Evolutionary conservation across 2,888 invertebrate genomes (phyloP), one percentile per base, ranked within the genome.

Genomic region (Pogonocherus hispidulus): DNA sequence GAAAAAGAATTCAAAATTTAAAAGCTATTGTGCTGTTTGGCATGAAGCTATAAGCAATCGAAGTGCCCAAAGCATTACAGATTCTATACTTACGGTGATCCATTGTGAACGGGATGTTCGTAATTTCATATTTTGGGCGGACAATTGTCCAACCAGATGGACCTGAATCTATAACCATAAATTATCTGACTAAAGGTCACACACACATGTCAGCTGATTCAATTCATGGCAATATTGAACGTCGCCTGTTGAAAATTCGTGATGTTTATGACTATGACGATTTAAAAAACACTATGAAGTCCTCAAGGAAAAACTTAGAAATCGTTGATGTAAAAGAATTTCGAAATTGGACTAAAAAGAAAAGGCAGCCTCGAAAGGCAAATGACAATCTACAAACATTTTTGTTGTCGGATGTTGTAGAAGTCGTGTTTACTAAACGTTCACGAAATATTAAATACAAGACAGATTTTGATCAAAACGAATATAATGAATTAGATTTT

Each of bases 41-140:
- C 66, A 71, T 51, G 71, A 69, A 54, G 69, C 67, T 9, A 9
- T 70, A 22, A 37, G 14, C 11, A 63, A 63, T 3, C 56, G 64
- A 6, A 59, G 63, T 35, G 67, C 59, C 41, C 14, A 67, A 22
- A 54, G 37, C 23, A 69, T 71, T 52, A 63, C 62, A 6, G 60
- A 69, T 16, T 20, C 60, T 14, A 67, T 71, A 11, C 3, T 37
- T n/a, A 37, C 11, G 14, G 59, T 65, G 11, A 20, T 66, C 6
- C 27, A 56, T 11, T 18, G 9, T 9, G 63, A 67, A 56, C 9
- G 41, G 16, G 41, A 67, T 46, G 67, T 63, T 32, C 57, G 8
- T 11, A 22, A 51, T 41, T 68, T 51, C 41, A 49, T 57, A 22
- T 67, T 69, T 27, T 69, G 69, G 68, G 59, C 64, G 2, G 69